Percentiles rank a stretch among this genome's conserved stretches.
Evolutionary conservation across 2,113 vertebrate genomes (phyloP).

Genomic region (Ceyx margarethae): DNA sequence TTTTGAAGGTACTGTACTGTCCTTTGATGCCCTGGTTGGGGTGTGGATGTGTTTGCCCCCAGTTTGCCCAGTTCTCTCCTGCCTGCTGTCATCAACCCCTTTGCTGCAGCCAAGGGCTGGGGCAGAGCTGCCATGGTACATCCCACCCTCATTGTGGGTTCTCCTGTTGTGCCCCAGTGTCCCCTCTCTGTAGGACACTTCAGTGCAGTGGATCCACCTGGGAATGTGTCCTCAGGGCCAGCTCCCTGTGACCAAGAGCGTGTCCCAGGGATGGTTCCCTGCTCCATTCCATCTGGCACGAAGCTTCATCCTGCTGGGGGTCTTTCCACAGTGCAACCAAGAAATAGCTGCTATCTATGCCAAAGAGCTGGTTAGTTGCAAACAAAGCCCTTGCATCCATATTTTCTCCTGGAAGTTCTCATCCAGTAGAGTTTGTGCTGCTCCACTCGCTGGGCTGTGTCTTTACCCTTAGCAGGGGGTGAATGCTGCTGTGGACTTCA

Average conservation of each 20-base stretch:
- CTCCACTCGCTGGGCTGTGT: not conserved
- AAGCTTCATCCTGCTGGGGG: not conserved
- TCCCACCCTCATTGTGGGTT: not conserved
- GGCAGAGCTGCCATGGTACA: accelerated
- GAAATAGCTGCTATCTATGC: accelerated
- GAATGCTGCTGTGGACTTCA: not conserved
- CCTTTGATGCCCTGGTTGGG: not conserved
- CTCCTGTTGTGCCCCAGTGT: accelerated
- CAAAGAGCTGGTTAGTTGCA: not conserved
- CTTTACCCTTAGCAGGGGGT: not conserved
- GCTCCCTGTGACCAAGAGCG: accelerated
- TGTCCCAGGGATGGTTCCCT: accelerated
- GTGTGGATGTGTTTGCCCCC: not conserved
- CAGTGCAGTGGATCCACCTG: not conserved
- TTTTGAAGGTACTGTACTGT: not conserved
- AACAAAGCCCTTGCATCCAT: not conserved
- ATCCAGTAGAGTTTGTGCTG: not conserved
- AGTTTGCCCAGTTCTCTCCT: not conserved
- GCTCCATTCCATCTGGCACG: accelerated
- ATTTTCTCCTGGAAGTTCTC: not conserved
- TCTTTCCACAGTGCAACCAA: not conserved
- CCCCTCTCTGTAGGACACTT: not conserved
- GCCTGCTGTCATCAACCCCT: not conserved
- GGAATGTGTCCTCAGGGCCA: accelerated
- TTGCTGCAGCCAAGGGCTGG: accelerated